Conservation (phyloP, 1,140 invertebrate genomes). For the Tetramorium alpestre region DNA sequence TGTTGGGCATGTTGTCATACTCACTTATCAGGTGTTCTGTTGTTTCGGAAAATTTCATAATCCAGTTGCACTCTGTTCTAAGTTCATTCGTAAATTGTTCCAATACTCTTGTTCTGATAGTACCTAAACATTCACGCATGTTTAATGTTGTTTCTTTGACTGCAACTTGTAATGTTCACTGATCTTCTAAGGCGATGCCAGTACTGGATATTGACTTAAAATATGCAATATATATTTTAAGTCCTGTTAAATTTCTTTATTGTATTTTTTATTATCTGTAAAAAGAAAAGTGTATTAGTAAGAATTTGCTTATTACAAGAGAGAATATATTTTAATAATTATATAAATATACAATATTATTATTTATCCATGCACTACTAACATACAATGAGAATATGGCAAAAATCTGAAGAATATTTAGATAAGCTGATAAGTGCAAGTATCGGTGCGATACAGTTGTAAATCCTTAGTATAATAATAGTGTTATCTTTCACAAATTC, state of each 20-base stretch:
- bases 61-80: no score
- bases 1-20: no score
- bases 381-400: background rate
- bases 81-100: no score
- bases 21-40: no score
- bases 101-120: background rate
- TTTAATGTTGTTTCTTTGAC: background rate
- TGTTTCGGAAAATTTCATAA: no score
- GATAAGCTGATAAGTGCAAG: background rate
- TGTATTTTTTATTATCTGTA: background rate
- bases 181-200: background rate
- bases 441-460: background rate
- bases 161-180: background rate
- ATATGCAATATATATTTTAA: background rate
- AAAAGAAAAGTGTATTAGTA: background rate
- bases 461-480: background rate
- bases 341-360: background rate
- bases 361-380: background rate
- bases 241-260: background rate
- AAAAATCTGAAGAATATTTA: background rate
- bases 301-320: background rate
- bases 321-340: constrained; percentile 3
- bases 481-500: background rate
- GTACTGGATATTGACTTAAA: background rate
- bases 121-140: background rate